Conservation (phyloP, 2,797 vertebrate species). For the Mormyrops boulengeri region DNA sequence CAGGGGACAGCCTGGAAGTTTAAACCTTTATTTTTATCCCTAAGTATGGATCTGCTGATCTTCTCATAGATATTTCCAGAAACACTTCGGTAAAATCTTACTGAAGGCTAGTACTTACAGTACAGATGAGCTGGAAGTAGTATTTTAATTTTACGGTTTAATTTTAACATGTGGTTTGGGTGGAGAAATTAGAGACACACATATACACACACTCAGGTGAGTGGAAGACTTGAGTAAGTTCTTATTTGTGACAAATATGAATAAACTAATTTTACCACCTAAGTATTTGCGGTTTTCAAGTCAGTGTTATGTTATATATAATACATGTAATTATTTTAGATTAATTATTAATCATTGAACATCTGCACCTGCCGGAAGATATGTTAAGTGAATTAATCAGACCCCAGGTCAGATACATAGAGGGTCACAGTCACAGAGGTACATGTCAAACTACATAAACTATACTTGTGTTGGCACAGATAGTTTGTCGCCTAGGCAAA, state of each 20-base stretch:
- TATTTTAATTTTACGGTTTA: neutral
- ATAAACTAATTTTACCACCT: neutral
- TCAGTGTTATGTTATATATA: neutral
- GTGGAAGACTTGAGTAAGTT: neutral
- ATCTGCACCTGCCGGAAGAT: conserved; percentile 24
- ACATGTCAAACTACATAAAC: neutral
- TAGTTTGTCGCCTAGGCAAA: conserved; percentile 26
- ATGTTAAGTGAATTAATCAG: conserved; percentile 34
- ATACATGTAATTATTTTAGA: neutral
- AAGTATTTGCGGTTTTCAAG: neutral
- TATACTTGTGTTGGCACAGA: conserved; percentile 32
- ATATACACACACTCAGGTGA: neutral
- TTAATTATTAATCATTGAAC: conserved; percentile 30
- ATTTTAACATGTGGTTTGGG: neutral
- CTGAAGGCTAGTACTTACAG: neutral
- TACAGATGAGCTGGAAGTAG: neutral
- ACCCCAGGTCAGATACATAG: neutral
- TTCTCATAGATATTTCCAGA: neutral
- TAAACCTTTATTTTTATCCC: neutral
- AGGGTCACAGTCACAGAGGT: neutral
- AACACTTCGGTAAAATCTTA: neutral
- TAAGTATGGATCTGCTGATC: neutral
- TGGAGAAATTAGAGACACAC: neutral
- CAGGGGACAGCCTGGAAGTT: neutral
- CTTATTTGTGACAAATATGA: neutral